These are phyloP conservation scores for Batillaria attramentaria DNA, from an alignment of 1,140 invertebrate genomes.

Conservation along the genomic window DNA sequence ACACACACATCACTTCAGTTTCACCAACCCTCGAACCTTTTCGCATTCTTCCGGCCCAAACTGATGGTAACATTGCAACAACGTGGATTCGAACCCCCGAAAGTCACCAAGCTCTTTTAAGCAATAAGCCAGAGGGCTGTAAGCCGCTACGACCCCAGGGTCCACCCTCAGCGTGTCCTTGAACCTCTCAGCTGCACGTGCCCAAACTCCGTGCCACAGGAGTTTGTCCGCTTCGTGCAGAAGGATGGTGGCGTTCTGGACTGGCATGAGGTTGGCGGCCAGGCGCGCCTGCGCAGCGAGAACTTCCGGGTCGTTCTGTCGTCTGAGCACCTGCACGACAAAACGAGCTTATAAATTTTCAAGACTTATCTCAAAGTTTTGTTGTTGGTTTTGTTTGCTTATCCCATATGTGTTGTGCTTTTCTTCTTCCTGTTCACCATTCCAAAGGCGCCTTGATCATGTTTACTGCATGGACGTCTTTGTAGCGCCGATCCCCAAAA, in stretches of 20 bases:
- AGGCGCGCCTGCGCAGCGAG: neutral
- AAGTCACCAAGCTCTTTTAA: conserved; percentile 5
- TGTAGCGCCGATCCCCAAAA: too few relatives aligned
- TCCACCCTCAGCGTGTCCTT: conserved; percentile 19
- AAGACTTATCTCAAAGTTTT: too few relatives aligned
- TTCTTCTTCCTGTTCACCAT: too few relatives aligned
- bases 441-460: too few relatives aligned
- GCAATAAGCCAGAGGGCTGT: conserved; percentile 21
- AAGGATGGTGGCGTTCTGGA: conserved; percentile 55
- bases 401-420: too few relatives aligned
- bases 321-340: neutral
- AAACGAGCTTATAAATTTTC: too few relatives aligned
- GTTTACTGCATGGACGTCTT: too few relatives aligned
- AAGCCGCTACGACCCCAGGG: conserved; percentile 9
- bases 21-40: too few relatives aligned
- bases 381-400: too few relatives aligned
- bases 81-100: neutral
- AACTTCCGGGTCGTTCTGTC: neutral
- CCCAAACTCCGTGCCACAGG: conserved; percentile 40
- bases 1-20: neutral
- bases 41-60: neutral
- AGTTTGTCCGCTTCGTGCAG: conserved; percentile 60
- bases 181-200: conserved; percentile 51
- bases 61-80: neutral
- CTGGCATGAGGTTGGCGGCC: conserved; percentile 41